Conservation (phyloP, 1,140 invertebrate species). For the Drosophila biarmipes region DNA sequence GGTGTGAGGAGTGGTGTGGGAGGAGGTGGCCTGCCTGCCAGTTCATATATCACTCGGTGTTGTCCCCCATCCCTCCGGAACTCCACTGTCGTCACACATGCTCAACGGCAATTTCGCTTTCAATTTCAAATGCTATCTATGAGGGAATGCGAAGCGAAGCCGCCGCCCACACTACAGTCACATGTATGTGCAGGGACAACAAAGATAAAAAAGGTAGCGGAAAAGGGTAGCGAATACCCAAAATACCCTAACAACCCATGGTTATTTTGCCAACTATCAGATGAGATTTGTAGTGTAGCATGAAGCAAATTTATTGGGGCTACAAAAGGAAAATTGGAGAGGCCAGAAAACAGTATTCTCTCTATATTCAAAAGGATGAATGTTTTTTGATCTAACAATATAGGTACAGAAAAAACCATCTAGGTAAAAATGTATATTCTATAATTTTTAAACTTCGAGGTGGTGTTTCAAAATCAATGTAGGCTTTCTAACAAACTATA, state of each 20-base stretch:
- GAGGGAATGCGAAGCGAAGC: constrained; percentile 56
- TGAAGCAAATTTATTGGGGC: background rate
- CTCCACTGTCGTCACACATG: constrained; percentile 74
- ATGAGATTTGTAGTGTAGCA: background rate
- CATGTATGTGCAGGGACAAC: constrained; percentile 30
- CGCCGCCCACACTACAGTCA: constrained; percentile 30
- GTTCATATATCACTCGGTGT: constrained; percentile 75
- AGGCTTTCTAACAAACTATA: background rate
- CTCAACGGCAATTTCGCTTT: constrained; percentile 79
- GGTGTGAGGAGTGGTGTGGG: background rate
- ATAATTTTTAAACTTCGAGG: no score
- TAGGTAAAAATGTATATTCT: no score
- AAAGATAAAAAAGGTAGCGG: constrained; percentile 24
- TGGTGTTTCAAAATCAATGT: background rate
- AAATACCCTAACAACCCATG: constrained; percentile 6
- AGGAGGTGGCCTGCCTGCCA: constrained; percentile 57
- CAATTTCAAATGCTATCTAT: constrained; percentile 82
- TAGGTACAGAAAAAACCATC: no score
- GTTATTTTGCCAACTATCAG: background rate
- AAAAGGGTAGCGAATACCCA: constrained; percentile 24
- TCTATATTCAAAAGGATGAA: no score
- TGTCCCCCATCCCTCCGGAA: background rate
- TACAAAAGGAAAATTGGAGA: background rate
- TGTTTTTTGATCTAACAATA: no score
- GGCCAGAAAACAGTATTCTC: background rate